These are phyloP conservation scores for Ceyx melanurus DNA, from an alignment of 2,113 vertebrate genomes.

Conservation along the genomic window DNA sequence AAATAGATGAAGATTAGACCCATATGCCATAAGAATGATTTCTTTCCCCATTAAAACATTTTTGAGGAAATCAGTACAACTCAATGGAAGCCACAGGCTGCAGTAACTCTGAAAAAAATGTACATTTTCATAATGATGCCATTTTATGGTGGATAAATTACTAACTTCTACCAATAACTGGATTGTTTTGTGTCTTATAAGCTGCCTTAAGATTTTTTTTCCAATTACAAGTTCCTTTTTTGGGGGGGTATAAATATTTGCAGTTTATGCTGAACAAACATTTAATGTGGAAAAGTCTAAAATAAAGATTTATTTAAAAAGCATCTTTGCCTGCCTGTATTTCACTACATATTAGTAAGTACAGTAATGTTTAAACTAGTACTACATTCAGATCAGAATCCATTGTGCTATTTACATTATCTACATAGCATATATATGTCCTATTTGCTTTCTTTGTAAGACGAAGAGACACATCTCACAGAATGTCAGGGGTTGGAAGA, in stretches of 20 bases:
- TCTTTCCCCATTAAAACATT: not conserved
- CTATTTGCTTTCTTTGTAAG: not conserved
- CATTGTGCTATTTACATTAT: not conserved
- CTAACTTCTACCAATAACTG: not conserved
- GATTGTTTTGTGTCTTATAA: not conserved
- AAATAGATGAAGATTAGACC: not conserved
- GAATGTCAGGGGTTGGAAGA: no score
- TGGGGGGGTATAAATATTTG: not conserved
- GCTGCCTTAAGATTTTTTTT: not conserved
- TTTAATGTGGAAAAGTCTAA: not conserved
- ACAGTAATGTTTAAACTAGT: not conserved
- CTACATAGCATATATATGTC: not conserved
- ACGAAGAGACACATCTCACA: not conserved
- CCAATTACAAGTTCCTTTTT: not conserved
- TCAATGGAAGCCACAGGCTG: not conserved
- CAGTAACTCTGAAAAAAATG: not conserved
- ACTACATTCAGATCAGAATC: not conserved
- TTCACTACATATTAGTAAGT: not conserved
- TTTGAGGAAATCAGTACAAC: conserved; percentile 11
- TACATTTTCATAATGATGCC: not conserved
- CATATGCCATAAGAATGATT: not conserved
- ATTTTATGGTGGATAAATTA: not conserved
- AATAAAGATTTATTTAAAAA: not conserved
- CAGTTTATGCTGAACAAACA: not conserved
- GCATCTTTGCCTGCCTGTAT: not conserved